Conservation (phyloP, 2,888 invertebrate species). For the Drosophila maculinotata region DNA sequence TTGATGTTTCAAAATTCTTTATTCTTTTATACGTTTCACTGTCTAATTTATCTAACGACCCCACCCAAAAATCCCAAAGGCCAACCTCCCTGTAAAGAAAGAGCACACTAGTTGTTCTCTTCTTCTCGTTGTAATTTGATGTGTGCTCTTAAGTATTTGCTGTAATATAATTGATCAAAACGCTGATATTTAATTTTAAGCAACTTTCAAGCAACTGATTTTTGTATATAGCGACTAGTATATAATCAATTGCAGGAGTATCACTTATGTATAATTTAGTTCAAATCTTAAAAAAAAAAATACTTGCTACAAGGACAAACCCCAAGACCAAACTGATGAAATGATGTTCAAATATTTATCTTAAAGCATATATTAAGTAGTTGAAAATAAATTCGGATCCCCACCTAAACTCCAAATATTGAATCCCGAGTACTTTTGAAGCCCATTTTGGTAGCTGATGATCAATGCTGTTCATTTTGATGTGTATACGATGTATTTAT, state of each 20-base stretch:
- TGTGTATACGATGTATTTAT: conserved; percentile 68
- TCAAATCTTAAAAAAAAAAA: not conserved
- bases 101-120: conserved; percentile 12
- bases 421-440: conserved; percentile 23
- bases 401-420: conserved; percentile 3
- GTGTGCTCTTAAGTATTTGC: conserved; percentile 28
- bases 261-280: conserved; percentile 4
- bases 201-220: conserved; percentile 26
- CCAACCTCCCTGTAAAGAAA: conserved; percentile 23
- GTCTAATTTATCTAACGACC: conserved; percentile 51
- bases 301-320: not conserved
- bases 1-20: conserved; percentile 83
- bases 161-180: conserved; percentile 49
- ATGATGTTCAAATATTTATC: not conserved
- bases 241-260: conserved; percentile 28
- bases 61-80: conserved; percentile 14
- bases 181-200: not conserved
- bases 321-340: not conserved
- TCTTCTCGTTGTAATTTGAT: conserved; percentile 58
- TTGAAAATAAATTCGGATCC: not conserved
- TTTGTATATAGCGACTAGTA: too few species aligned
- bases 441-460: conserved; percentile 74
- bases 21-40: conserved; percentile 64
- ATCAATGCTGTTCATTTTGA: conserved; percentile 80
- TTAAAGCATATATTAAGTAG: conserved; percentile 1